Percentiles rank a stretch among this genome's conserved stretches.
These are phyloP conservation scores for Plebejus melissa DNA, from an alignment of 2,888 invertebrate species.

Conservation along the genomic window DNA sequence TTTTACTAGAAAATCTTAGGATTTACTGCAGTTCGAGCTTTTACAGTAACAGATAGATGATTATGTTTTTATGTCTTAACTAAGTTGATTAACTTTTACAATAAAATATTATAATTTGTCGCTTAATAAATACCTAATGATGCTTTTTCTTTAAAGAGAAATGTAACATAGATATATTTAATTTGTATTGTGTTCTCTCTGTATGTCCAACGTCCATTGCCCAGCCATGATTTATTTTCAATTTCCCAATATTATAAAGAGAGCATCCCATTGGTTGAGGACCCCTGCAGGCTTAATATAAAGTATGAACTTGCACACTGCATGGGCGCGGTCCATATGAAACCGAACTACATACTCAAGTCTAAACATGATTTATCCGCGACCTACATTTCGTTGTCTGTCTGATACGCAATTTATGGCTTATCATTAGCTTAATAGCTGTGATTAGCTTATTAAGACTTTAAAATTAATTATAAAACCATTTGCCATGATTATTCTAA, in stretches of 20 bases:
- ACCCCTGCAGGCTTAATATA: neutral
- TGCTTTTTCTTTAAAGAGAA: too few relatives aligned
- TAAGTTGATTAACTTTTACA: too few relatives aligned
- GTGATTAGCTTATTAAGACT: neutral
- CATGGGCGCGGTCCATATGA: constrained; percentile 67
- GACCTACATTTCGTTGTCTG: constrained; percentile 27
- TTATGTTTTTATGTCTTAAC: too few relatives aligned
- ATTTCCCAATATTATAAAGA: neutral
- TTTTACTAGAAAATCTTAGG: too few relatives aligned
- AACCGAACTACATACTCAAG: constrained; percentile 43
- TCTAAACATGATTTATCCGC: constrained; percentile 2
- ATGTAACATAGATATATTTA: too few relatives aligned
- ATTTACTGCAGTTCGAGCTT: too few relatives aligned
- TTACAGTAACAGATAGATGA: too few relatives aligned
- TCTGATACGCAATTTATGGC: constrained; percentile 16
- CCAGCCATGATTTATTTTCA: too few relatives aligned
- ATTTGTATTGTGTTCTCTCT: too few relatives aligned
- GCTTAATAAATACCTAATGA: too few relatives aligned
- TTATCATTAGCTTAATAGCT: constrained; percentile 14
- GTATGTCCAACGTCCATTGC: too few relatives aligned
- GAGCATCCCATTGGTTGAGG: neutral
- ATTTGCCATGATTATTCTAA: neutral
- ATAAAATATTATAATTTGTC: too few relatives aligned
- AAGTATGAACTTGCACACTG: constrained; percentile 32
- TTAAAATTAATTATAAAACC: neutral